Conservation (phyloP, 2,113 vertebrate species). For the Platanista minor region DNA sequence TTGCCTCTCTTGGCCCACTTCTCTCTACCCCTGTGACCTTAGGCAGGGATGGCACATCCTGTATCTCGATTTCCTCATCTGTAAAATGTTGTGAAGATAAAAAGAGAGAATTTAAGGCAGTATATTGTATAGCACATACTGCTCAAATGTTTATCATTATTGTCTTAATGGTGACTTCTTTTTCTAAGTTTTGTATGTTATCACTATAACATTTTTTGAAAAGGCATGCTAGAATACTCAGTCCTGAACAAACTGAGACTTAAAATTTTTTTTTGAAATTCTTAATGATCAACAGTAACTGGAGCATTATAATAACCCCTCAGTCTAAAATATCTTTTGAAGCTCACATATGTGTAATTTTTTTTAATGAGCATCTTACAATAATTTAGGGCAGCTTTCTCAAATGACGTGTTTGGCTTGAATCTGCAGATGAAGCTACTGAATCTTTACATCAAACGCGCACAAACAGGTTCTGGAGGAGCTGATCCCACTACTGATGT, state of each 20-base stretch:
- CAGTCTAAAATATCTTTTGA: background rate
- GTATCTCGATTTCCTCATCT: background rate
- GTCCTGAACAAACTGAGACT: background rate
- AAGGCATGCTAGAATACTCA: background rate
- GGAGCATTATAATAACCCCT: background rate
- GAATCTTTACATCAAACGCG: constrained; percentile 98
- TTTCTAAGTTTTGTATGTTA: background rate
- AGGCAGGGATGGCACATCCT: background rate
- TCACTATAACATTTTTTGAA: background rate
- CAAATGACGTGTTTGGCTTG: constrained; percentile 57
- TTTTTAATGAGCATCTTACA: background rate
- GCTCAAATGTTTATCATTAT: background rate
- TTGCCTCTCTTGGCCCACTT: background rate
- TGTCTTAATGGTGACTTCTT: background rate
- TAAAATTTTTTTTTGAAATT: background rate
- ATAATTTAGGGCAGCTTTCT: background rate
- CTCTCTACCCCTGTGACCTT: background rate
- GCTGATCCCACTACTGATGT: constrained; percentile 87
- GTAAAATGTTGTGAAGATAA: background rate
- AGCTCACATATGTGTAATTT: background rate
- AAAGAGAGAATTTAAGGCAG: background rate
- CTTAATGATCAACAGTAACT: background rate
- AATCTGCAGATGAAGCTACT: constrained; percentile 93
- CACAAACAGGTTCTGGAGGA: constrained; percentile 91
- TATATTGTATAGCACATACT: background rate